A percentile compares a stretch with the other conserved stretches of the same genome.
phyloP scores from a whole-genome alignment of 1,140 invertebrate species.

The Telenomus remus region DNA sequence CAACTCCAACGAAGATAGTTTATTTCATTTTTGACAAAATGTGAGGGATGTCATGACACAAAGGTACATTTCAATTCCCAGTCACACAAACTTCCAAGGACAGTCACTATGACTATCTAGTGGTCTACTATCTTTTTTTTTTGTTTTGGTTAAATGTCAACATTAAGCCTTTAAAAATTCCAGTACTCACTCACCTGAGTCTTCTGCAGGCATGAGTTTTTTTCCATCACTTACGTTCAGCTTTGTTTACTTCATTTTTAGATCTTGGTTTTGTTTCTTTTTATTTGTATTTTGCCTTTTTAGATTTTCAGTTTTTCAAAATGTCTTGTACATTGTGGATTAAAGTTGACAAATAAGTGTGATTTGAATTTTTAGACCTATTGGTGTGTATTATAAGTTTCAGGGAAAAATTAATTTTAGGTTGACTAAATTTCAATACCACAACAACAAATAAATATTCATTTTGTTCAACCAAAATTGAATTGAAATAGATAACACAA shows the following conservation, averaged over 20 bases:
- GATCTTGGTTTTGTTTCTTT: background rate
- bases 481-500: no score
- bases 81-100: conserved; percentile 38
- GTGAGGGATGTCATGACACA: conserved; percentile 1
- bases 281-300: background rate
- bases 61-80: conserved; percentile 17
- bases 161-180: conserved; percentile 61
- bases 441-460: no score
- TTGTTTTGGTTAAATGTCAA: conserved; percentile 57
- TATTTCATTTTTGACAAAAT: conserved; percentile 39
- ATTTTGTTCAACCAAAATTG: no score
- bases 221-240: conserved; percentile 59
- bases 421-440: background rate
- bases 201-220: conserved; percentile 72
- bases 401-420: background rate
- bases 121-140: no score
- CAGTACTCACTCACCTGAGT: conserved; percentile 72
- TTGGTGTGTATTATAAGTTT: conserved; percentile 28
- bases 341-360: conserved; percentile 39
- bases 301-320: no score
- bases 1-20: conserved; percentile 40
- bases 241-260: conserved; percentile 19
- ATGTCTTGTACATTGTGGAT: background rate
- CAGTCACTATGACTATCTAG: conserved; percentile 48
- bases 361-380: conserved; percentile 18